Base-by-base conservation (phyloP, 2,888 invertebrate genomes). In the Sepiola atlantica region DNA sequence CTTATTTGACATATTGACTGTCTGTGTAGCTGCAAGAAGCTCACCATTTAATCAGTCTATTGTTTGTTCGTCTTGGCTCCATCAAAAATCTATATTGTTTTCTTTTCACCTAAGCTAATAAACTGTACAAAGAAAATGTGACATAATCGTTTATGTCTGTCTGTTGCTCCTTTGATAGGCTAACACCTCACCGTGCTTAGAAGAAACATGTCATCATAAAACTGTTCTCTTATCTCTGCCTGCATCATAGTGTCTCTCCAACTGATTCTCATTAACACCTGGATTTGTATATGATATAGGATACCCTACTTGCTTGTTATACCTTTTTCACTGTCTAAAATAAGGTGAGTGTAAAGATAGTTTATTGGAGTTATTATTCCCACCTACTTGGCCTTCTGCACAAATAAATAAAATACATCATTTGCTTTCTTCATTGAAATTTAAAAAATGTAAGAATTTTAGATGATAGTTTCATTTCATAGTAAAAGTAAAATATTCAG, bases 61-160 rank as follows among this genome's bases (percentile, higher is more conserved):
- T 77, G 77, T 77, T 77, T 32, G 77, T n/a, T 77, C 77, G 12
- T 77, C n/a, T 77, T 77, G 77, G n/a, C 16, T 77, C 32, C 32
- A 77, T 77, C 77, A 77, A 77, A 77, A 77, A 77, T 32, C 45
- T 45, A 77, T 4, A 32, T 77, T 77, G 77, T 77, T 77, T 77
- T 77, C 77, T 77, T 77, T 77, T 77, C 16, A 77, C 16, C 77
- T 77, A 77, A 77, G 77, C 77, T 32, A 77, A 77, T n/a, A 77
- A n/a, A 77, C n/a, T n/a, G 77, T 77, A 77, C 77, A 77, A n/a
- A n/a, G 77, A 77, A 77, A 77, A 77, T 32, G n/a, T 77, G 77
- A 77, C 12, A 77, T 77, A 77, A 77, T 77, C 24, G 28, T 16
- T 77, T 77, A 77, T 77, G n/a, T n/a, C 77, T 77, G 16, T 77